Conservation (phyloP, 2,113 vertebrate species). For the Nothocercus nigrocapillus region DNA sequence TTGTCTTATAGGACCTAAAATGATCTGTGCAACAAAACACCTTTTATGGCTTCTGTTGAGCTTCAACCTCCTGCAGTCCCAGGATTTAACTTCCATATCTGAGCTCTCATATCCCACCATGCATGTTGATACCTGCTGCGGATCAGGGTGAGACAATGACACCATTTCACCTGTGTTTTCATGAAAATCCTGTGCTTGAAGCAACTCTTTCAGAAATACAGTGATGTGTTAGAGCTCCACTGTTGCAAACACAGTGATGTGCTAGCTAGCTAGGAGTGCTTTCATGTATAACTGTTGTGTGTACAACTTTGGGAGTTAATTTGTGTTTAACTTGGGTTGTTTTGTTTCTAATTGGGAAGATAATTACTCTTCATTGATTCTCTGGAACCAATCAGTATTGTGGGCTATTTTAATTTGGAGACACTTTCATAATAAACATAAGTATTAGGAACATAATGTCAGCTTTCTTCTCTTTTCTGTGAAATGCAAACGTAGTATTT, state of each 20-base stretch:
- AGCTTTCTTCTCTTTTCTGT: constrained; percentile 41
- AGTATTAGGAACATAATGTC: constrained; percentile 65
- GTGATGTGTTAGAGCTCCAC: constrained; percentile 50
- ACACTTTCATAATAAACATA: constrained; percentile 85
- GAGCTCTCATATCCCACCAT: background rate
- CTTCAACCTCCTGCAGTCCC: background rate
- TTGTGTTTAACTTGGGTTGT: constrained; percentile 59
- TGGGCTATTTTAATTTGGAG: constrained; percentile 80
- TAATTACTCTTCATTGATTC: constrained; percentile 71
- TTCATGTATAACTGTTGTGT: constrained; percentile 57
- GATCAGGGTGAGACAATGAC: constrained; percentile 41
- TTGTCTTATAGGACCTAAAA: background rate
- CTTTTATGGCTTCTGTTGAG: constrained; percentile 12
- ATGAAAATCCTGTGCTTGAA: constrained; percentile 66
- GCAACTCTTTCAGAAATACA: constrained; percentile 74
- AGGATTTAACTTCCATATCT: background rate
- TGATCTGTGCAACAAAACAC: background rate
- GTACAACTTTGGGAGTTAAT: constrained; percentile 43
- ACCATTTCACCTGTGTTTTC: constrained; percentile 71
- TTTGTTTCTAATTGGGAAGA: constrained; percentile 67
- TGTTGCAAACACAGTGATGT: constrained; percentile 67
- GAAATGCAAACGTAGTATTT: background rate
- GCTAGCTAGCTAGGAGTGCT: constrained; percentile 70
- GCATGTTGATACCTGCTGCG: constrained; percentile 20
- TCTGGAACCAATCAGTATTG: constrained; percentile 76